These are phyloP conservation scores for Stegodyphus mimosarum DNA, from an alignment of 1,140 invertebrate genomes.

Conservation along the genomic window DNA sequence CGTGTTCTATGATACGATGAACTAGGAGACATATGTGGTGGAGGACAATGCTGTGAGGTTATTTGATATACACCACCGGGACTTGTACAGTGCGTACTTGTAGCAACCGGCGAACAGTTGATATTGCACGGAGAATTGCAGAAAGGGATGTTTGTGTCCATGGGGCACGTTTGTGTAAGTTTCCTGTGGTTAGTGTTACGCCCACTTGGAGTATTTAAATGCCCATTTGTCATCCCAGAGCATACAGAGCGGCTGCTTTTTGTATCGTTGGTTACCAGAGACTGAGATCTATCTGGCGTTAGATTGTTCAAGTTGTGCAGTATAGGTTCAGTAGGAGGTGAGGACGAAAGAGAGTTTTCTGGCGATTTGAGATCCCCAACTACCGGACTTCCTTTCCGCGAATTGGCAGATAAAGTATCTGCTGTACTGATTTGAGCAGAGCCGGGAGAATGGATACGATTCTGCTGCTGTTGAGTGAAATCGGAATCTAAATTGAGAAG, in stretches of 20 bases:
- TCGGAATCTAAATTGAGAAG: conserved; percentile 45
- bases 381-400: conserved; percentile 31
- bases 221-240: conserved; percentile 38
- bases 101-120: conserved; percentile 34
- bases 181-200: conserved; percentile 17
- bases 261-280: conserved; percentile 1
- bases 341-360: conserved; percentile 48
- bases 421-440: conserved; percentile 14
- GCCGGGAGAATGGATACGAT: conserved; percentile 17
- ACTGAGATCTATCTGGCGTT: conserved; percentile 35
- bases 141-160: conserved; percentile 42
- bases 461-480: conserved; percentile 18
- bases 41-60: conserved; percentile 47
- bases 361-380: conserved; percentile 43
- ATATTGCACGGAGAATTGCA: conserved; percentile 57
- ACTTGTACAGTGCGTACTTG: conserved; percentile 38
- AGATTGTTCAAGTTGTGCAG: conserved; percentile 32
- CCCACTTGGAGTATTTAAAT: conserved; percentile 9
- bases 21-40: conserved; percentile 49
- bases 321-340: conserved; percentile 48
- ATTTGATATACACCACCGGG: conserved; percentile 46
- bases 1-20: conserved; percentile 47
- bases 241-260: conserved; percentile 6
- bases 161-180: conserved; percentile 43
- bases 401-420: conserved; percentile 7